Evolutionary conservation across 1,140 invertebrate species (phyloP).

Genomic region (Aphelinus atriplicis): DNA sequence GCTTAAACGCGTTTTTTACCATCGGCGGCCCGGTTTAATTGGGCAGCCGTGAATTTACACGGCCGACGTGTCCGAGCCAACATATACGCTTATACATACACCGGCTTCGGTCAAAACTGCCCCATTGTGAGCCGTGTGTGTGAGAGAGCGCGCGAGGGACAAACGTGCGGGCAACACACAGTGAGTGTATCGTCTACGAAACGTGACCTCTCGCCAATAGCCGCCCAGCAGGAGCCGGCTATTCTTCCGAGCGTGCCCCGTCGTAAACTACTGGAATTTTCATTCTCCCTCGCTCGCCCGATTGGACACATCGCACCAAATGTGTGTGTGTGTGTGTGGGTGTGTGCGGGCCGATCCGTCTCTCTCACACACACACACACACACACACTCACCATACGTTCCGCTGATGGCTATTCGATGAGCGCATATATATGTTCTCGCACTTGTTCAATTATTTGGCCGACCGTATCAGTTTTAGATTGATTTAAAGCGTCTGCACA

Average conservation of each 20-base stretch:
- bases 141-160: too few relatives aligned
- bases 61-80: not conserved
- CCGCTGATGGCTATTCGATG: too few relatives aligned
- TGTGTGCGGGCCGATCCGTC: too few relatives aligned
- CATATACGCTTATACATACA: not conserved
- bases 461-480: too few relatives aligned
- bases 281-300: not conserved
- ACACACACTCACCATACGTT: too few relatives aligned
- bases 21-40: constrained; percentile 18
- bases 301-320: too few relatives aligned
- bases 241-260: not conserved
- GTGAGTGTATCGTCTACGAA: not conserved
- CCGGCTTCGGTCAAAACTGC: constrained; percentile 25
- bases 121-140: not conserved
- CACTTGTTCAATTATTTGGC: too few relatives aligned
- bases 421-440: too few relatives aligned
- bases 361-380: too few relatives aligned
- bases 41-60: constrained; percentile 20
- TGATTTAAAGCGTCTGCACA: too few relatives aligned
- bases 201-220: constrained; percentile 39
- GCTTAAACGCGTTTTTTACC: constrained; percentile 24
- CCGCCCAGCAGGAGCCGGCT: not conserved
- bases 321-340: too few relatives aligned
- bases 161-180: too few relatives aligned
- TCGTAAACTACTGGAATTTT: constrained; percentile 20